Evolutionary conservation across 2,888 invertebrate species (phyloP).

Genomic region (Myathropa florea): DNA sequence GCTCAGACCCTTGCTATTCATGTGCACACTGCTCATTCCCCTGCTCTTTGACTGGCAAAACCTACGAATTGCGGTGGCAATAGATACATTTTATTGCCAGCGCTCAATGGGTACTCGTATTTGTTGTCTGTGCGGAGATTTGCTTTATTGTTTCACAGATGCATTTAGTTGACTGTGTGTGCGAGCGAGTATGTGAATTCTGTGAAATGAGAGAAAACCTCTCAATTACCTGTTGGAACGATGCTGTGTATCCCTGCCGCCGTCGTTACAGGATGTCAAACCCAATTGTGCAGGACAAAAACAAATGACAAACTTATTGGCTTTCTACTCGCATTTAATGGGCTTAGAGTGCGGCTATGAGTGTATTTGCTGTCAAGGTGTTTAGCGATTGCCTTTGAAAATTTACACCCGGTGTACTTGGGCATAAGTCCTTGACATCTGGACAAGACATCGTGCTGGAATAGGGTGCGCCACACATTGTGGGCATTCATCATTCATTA

Average conservation of each 20-base stretch:
- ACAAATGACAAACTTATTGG: slow-evolving; percentile 71
- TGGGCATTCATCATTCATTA: slow-evolving; percentile 63
- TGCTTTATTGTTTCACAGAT: slow-evolving; percentile 43
- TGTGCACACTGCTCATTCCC: slow-evolving; percentile 53
- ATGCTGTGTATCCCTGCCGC: slow-evolving; percentile 28
- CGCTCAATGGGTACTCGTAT: slow-evolving; percentile 18
- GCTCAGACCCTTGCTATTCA: slow-evolving; percentile 32
- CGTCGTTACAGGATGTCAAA: slow-evolving; percentile 58
- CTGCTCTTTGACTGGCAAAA: slow-evolving; percentile 53
- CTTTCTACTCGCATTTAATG: slow-evolving; percentile 65
- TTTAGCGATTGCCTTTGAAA: slow-evolving; percentile 57
- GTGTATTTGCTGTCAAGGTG: slow-evolving; percentile 62
- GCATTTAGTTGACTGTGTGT: neutral
- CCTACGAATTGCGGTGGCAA: slow-evolving; percentile 68
- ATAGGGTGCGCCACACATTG: slow-evolving; percentile 61
- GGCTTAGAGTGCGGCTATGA: slow-evolving; percentile 63
- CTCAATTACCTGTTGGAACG: slow-evolving; percentile 68
- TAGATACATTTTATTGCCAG: slow-evolving; percentile 66
- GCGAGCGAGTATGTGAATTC: slow-evolving; percentile 21
- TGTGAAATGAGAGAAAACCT: slow-evolving; percentile 55
- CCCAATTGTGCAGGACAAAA: slow-evolving; percentile 67
- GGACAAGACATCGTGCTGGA: slow-evolving; percentile 56
- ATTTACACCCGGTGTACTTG: slow-evolving; percentile 65
- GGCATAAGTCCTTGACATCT: slow-evolving; percentile 68
- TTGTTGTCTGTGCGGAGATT: slow-evolving; percentile 19